phyloP scores from a whole-genome alignment of 2,888 invertebrate species.

The Hirtodrosophila cameraria region DNA sequence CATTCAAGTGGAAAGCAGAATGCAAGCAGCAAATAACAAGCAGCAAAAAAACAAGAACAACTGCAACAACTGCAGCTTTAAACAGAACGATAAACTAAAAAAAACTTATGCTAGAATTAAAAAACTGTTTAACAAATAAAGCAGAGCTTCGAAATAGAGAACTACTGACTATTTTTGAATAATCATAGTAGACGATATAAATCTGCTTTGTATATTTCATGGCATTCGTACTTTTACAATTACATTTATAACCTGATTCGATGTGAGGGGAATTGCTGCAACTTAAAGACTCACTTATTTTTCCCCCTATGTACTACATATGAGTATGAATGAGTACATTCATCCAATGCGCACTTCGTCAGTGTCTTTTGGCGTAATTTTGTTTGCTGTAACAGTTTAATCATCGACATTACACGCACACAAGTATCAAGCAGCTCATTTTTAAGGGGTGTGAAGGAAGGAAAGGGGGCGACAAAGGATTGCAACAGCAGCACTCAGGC shows the following conservation, averaged over 20 bases:
- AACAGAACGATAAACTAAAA: conserved; percentile 31
- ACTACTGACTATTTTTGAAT: conserved; percentile 36
- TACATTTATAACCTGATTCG: conserved; percentile 56
- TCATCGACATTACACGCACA: conserved; percentile 66
- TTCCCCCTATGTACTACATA: conserved; percentile 1
- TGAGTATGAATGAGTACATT: conserved; percentile 18
- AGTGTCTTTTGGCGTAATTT: conserved; percentile 69
- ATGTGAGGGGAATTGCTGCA: conserved; percentile 50
- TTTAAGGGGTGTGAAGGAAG: background rate
- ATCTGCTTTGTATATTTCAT: conserved; percentile 72
- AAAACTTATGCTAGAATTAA: conserved; percentile 47
- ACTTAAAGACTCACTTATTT: conserved; percentile 21
- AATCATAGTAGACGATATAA: conserved; percentile 30
- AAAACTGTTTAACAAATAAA: conserved; percentile 21
- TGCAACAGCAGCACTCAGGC: background rate
- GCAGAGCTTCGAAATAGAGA: conserved; percentile 24
- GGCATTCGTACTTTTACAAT: conserved; percentile 43
- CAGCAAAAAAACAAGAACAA: conserved; percentile 37
- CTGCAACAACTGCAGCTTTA: conserved; percentile 48
- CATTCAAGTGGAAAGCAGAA: conserved; percentile 69
- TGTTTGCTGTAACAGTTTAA: conserved; percentile 73
- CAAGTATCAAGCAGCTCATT: conserved; percentile 12
- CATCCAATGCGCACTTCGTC: conserved; percentile 60
- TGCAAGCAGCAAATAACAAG: conserved; percentile 21
- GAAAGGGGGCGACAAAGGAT: background rate